Evolutionary conservation across 2,113 vertebrate species (phyloP).

Genomic region (Neolamprologus hecqui): DNA sequence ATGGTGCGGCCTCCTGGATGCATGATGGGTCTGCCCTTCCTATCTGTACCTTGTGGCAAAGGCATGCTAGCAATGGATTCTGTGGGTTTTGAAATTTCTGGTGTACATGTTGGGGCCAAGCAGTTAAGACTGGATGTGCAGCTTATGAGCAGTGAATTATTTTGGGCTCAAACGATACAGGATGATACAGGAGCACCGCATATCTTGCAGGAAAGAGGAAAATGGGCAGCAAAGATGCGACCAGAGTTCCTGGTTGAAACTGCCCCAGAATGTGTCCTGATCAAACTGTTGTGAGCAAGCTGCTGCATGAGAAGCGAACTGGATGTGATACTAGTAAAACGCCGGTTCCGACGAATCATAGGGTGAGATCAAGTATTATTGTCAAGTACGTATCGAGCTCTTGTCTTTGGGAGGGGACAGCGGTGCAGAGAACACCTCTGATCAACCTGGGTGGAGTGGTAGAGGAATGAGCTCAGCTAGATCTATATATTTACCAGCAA

Average conservation of each 20-base stretch:
- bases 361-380: accelerated
- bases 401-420: neutral
- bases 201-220: neutral
- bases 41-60: neutral
- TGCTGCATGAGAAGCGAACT: neutral
- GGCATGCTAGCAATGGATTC: neutral
- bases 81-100: neutral
- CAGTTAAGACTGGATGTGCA: accelerated
- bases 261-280: neutral
- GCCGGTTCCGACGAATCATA: accelerated
- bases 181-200: neutral
- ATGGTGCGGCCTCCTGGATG: neutral
- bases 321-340: neutral
- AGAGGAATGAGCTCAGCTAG: neutral
- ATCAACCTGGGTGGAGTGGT: neutral
- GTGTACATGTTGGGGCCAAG: neutral
- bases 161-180: accelerated
- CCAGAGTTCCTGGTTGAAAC: neutral
- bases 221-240: accelerated
- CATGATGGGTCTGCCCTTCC: neutral
- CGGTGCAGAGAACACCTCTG: neutral
- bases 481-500: neutral
- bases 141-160: neutral
- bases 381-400: neutral
- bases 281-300: neutral